Base-by-base conservation (phyloP, 2,113 vertebrate genomes). In the Marmota monax region DNA sequence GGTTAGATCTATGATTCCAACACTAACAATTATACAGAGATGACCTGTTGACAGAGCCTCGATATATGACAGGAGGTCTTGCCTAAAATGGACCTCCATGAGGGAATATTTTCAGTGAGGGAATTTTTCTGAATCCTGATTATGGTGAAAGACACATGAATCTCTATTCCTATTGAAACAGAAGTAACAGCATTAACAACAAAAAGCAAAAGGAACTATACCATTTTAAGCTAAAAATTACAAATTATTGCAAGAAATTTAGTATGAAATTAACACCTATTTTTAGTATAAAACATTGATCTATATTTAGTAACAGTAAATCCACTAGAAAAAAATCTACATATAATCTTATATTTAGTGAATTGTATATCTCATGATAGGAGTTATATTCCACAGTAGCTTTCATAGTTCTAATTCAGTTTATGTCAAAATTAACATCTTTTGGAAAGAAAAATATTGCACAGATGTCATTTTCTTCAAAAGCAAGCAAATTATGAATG, bases 401-500 rank as follows among this genome's bases (percentile, higher is more conserved):
- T 94, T 58, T 89, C 29, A 32, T 45, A 77, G 51, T 29, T 97
- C 90, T 84, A 95, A 97, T 93, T 90, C 51, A 95, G 86, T 32
- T 74, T 92, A 77, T 92, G 65, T 77, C 51, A 65, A 92, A 97
- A 98, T 93, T 86, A 94, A 93, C 65, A 22, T 93, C 48, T 65
- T 96, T 86, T 93, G 74, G 70, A 95, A 95, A 67, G 79, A 82
- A 94, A 97, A 94, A 94, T 45, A 37, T 42, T 92, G 73, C 78
- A 96, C 97, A 97, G 96, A 98, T 97, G 96, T 95, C 95, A 94
- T 94, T 96, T 95, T 94, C 93, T 89, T 96, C 93, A 96, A 96
- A 98, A 97, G 92, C 86, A 94, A 92, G 93, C 73, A 95, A 97
- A 95, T 89, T 97, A 97, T 90, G 83, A 84, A 90, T 97, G 93